phyloP scores from a whole-genome alignment of 2,113 vertebrate genomes.

The Petaurus breviceps region DNA sequence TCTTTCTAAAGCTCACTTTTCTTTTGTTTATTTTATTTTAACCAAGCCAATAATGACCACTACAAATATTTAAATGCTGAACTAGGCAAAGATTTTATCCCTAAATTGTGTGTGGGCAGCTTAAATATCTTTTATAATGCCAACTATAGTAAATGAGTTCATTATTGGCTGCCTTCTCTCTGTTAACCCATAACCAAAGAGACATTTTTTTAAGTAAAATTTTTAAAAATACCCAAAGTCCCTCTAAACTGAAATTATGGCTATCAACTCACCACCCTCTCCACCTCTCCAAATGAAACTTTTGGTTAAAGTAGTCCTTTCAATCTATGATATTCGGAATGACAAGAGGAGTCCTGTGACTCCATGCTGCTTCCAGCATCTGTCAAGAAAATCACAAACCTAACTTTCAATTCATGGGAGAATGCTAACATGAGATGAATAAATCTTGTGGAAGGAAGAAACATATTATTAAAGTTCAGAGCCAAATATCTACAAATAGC shows the following conservation, averaged over 20 bases:
- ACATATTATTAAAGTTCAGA: slow-evolving; percentile 22
- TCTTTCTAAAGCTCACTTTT: slow-evolving; percentile 51
- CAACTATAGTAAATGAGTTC: slow-evolving; percentile 67
- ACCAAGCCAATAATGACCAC: slow-evolving; percentile 66
- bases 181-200: slow-evolving; percentile 60
- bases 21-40: slow-evolving; percentile 74
- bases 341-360: slow-evolving; percentile 77
- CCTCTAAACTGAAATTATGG: slow-evolving; percentile 44
- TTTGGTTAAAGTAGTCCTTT: slow-evolving; percentile 64
- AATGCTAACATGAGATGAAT: slow-evolving; percentile 73
- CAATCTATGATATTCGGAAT: slow-evolving; percentile 78
- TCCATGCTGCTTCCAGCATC: slow-evolving; percentile 78
- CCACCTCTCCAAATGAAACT: neutral
- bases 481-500: slow-evolving; percentile 37
- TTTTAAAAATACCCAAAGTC: slow-evolving; percentile 61
- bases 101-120: slow-evolving; percentile 61
- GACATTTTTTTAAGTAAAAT: slow-evolving; percentile 51
- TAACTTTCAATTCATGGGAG: slow-evolving; percentile 69
- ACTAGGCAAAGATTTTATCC: slow-evolving; percentile 72
- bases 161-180: slow-evolving; percentile 69
- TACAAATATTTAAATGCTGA: slow-evolving; percentile 75
- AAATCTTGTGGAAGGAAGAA: slow-evolving; percentile 54
- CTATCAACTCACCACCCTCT: slow-evolving; percentile 27
- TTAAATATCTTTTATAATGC: slow-evolving; percentile 58
- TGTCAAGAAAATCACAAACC: slow-evolving; percentile 81